phyloP scores from a whole-genome alignment of 2,888 invertebrate genomes.

The Microchrysa polita region DNA sequence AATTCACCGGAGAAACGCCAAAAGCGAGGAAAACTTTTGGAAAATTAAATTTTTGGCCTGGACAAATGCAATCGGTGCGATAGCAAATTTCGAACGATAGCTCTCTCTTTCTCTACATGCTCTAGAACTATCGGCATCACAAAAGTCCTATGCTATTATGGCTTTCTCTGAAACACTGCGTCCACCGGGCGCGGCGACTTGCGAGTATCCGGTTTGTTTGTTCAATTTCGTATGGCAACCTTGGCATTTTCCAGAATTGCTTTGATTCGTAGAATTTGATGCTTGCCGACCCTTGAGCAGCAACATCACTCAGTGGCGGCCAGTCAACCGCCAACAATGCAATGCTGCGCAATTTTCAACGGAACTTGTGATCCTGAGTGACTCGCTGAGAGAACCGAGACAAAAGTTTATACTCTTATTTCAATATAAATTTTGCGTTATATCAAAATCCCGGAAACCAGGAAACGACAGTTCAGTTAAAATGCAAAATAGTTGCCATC shows the following conservation, averaged over 20 bases:
- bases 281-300: background rate
- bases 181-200: too few species aligned
- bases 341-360: too few species aligned
- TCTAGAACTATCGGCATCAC: too few species aligned
- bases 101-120: too few species aligned
- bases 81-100: too few species aligned
- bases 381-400: background rate
- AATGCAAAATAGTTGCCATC: slow-evolving; percentile 34
- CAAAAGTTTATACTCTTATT: slow-evolving; percentile 3
- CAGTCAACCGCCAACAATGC: too few species aligned
- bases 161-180: slow-evolving; percentile 14
- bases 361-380: too few species aligned
- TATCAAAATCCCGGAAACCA: slow-evolving; percentile 22
- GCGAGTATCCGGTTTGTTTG: slow-evolving; percentile 24
- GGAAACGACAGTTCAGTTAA: slow-evolving; percentile 43
- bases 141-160: background rate
- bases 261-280: background rate
- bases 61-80: slow-evolving; percentile 14
- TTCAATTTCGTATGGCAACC: slow-evolving; percentile 18
- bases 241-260: slow-evolving; percentile 26
- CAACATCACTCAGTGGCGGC: too few species aligned
- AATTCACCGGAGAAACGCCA: background rate
- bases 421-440: slow-evolving; percentile 1
- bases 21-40: background rate
- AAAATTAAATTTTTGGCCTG: slow-evolving; percentile 20